A percentile compares a stretch with the other conserved stretches of the same genome.
These are phyloP conservation scores for Trichoplusia ni DNA, from an alignment of 1,140 invertebrate species.

Conservation along the genomic window DNA sequence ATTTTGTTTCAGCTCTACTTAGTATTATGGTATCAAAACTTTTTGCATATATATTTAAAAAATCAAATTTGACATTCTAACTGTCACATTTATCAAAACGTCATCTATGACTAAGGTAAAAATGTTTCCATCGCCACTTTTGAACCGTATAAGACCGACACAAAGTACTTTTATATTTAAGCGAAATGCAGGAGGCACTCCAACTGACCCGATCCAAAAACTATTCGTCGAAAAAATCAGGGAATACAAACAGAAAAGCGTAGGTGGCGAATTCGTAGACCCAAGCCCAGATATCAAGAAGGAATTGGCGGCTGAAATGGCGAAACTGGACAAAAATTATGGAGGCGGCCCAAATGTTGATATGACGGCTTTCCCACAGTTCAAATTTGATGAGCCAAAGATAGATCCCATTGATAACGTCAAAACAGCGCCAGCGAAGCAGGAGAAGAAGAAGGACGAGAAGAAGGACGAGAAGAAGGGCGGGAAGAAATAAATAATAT, in stretches of 20 bases:
- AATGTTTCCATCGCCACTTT: not conserved
- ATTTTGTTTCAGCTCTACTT: no score
- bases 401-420: not conserved
- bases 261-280: not conserved
- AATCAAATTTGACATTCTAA: not conserved
- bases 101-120: no score
- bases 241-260: not conserved
- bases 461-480: not conserved
- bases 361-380: not conserved
- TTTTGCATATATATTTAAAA: no score
- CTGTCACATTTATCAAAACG: not conserved
- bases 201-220: not conserved
- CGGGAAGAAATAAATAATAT: no score
- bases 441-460: not conserved
- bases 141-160: no score
- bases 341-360: not conserved
- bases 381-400: conserved; percentile 1
- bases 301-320: not conserved
- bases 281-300: not conserved
- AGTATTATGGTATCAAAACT: no score
- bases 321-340: not conserved
- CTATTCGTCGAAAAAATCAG: not conserved
- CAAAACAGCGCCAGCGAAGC: not conserved
- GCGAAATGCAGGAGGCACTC: not conserved
- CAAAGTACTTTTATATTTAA: not conserved